These are phyloP conservation scores for Drosophila macrospina DNA, from an alignment of 2,888 invertebrate species.

Conservation along the genomic window DNA sequence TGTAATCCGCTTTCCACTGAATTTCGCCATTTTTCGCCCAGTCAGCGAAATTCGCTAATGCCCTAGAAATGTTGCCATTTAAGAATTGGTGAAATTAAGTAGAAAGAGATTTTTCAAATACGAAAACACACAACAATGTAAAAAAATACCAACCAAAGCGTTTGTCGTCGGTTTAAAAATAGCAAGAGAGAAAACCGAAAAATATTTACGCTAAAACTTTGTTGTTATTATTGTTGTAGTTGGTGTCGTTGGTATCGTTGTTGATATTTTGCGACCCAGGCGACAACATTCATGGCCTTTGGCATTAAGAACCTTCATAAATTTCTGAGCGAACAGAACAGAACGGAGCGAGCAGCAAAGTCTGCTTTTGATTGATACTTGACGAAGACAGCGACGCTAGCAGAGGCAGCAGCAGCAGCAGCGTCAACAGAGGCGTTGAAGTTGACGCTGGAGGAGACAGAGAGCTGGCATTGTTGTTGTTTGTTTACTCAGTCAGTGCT, in stretches of 20 bases:
- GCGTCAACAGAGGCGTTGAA: constrained; percentile 24
- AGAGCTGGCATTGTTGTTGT: constrained; percentile 45
- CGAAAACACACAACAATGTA: neutral
- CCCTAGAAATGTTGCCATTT: constrained; percentile 7
- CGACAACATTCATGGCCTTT: constrained; percentile 75
- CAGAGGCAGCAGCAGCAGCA: neutral
- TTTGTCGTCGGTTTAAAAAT: neutral
- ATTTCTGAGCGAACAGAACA: constrained; percentile 58
- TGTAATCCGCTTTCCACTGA: constrained; percentile 26
- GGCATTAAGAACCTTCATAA: constrained; percentile 77
- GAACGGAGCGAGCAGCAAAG: constrained; percentile 42
- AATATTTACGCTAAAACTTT: constrained; percentile 22
- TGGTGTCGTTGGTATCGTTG: constrained; percentile 39
- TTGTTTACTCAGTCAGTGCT: constrained; percentile 42
- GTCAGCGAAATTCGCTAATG: constrained; percentile 11
- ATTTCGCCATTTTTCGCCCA: constrained; percentile 6
- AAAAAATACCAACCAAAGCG: constrained; percentile 11
- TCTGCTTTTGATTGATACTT: constrained; percentile 78
- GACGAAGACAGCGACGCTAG: constrained; percentile 43
- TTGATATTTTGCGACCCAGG: constrained; percentile 63
- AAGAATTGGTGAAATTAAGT: constrained; percentile 22
- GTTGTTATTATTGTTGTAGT: constrained; percentile 24
- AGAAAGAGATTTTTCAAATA: constrained; percentile 15
- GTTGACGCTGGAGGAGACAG: constrained; percentile 16
- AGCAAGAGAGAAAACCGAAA: constrained; percentile 1